Evolutionary conservation across 2,797 vertebrate genomes (phyloP).

Genomic region (Catamblyrhynchus diadema): DNA sequence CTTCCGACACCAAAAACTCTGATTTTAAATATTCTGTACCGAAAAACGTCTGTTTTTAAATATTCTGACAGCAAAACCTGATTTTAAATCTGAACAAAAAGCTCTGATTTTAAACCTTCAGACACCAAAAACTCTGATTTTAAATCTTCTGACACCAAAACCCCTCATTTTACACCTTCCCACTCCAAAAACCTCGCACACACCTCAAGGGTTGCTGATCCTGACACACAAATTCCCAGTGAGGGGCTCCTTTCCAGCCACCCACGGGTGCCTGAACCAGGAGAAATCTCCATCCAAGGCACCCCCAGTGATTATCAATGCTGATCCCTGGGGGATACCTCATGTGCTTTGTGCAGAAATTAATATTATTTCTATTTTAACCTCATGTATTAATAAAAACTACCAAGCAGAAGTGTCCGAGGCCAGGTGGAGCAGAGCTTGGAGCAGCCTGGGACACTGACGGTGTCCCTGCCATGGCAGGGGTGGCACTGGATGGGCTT

Average conservation of each 20-base stretch:
- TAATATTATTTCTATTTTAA: background rate
- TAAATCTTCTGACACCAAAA: too few species aligned
- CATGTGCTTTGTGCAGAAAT: background rate
- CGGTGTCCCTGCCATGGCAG: background rate
- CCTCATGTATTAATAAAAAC: background rate
- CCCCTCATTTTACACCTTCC: too few species aligned
- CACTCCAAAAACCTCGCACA: background rate
- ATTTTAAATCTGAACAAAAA: background rate
- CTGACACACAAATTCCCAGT: slow-evolving; percentile 90
- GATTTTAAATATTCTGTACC: too few species aligned
- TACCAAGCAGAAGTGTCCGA: background rate
- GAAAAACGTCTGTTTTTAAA: background rate
- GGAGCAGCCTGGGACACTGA: background rate
- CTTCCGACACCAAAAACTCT: too few species aligned
- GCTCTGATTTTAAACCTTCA: fast-evolving
- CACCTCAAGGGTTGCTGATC: slow-evolving; percentile 85
- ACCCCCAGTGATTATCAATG: fast-evolving
- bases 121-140: background rate
- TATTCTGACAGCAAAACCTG: too few species aligned
- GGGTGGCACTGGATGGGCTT: too few species aligned
- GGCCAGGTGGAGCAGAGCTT: background rate
- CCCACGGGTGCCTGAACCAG: slow-evolving; percentile 83
- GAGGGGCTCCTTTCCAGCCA: slow-evolving; percentile 91
- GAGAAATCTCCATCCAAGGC: background rate
- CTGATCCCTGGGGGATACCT: background rate